Percentiles rank a stretch among this genome's conserved stretches.
These are phyloP conservation scores for Acridotheres tristis DNA, from an alignment of 2,797 vertebrate species.

Conservation along the genomic window DNA sequence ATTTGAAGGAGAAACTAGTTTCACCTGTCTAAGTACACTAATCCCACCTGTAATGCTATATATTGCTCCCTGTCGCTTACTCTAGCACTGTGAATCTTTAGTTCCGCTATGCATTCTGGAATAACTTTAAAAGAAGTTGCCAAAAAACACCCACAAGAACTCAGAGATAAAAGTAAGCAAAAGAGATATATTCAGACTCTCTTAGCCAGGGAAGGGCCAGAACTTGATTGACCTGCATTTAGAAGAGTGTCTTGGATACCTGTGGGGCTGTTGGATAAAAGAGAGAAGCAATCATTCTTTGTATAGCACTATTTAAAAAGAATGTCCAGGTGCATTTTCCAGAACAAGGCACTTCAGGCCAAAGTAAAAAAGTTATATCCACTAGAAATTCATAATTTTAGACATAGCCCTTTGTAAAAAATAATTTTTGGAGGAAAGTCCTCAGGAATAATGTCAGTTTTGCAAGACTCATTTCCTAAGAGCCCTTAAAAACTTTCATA, in stretches of 20 bases:
- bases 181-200: not conserved
- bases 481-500: not conserved
- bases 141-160: rapidly evolving
- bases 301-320: not conserved
- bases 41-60: not conserved
- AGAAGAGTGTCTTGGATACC: not conserved
- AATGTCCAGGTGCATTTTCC: not conserved
- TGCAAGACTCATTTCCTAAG: not conserved
- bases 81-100: not conserved
- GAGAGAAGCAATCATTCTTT: not conserved
- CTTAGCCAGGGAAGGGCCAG: not conserved
- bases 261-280: not conserved
- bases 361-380: not conserved
- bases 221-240: not conserved
- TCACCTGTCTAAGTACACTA: not conserved
- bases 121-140: not conserved
- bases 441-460: not conserved
- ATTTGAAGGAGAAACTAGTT: not conserved
- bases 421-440: not conserved
- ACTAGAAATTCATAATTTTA: not conserved
- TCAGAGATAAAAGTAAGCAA: not conserved
- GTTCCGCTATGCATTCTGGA: not conserved
- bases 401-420: not conserved
- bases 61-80: not conserved
- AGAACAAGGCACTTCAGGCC: not conserved